Evolutionary conservation across 1,140 invertebrate genomes (phyloP), one percentile per base, ranked within the genome.

Genomic region (Pachypeltis micranthus): DNA sequence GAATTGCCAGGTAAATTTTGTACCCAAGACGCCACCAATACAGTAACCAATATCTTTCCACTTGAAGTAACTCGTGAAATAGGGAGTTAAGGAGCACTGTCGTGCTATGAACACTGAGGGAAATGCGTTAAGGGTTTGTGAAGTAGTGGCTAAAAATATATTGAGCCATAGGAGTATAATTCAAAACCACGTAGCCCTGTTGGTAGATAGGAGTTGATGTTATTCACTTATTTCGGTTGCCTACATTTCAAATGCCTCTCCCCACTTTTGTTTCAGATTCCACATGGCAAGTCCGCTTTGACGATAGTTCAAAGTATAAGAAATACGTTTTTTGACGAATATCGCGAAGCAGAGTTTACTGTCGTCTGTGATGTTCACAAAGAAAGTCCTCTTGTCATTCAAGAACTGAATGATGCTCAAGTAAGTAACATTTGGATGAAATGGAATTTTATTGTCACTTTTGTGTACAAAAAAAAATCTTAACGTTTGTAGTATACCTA

Each of bases 321-420:
- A 70, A 80, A 88, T 66, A 83, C 81, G 69, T 91, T 93, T 76
- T 85, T 91, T 69, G 72, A 73, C 67, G 83, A 85, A 21, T 84
- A 88, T 71, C 76, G 85, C 67, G 90, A 94, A 76, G 88, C 85
- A 34, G 91, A 94, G 74, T 94, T 94, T 80, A 80, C 91, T 58
- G 85, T 88, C 24, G 70, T 70, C 10, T 83, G 81, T 75, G 81
- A 83, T 73, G 79, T 80, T 23, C 81, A 83, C 65, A 92, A 90
- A 75, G 90, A 93, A 76, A 82, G 79, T 70, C 79, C 81, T 65
- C 78, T 81, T 73, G 79, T 91, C 69, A 81, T 94, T 67, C 82
- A 90, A 70, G 90, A 93, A 75, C 75, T 94, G 28, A 90, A 92
- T 77, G 85, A 90, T 80, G 86, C 90, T 71, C 90, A 93, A 80